Base-by-base conservation (phyloP, 2,888 invertebrate genomes). In the Drosophila mercatorum region DNA sequence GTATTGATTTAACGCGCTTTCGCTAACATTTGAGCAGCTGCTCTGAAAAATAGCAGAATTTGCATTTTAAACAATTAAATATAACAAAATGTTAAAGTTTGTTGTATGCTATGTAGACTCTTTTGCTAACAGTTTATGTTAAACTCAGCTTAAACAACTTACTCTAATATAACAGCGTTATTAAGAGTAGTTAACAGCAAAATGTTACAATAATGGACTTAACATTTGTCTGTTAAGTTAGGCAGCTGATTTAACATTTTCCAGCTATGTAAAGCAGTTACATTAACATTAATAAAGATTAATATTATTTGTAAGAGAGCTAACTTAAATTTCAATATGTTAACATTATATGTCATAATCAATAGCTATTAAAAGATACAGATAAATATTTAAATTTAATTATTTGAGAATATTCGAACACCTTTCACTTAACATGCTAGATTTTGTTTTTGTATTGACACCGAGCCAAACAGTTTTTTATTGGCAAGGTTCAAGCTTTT, bases 371-470 rank as follows among this genome's bases (percentile, higher is more conserved):
- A 10, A 53, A 26, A 38, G 4, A 53, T 10, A 7, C 41, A 11
- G 28, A 31, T 3, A 6, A 3, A 22, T 22, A 31, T 49, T 14
- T 5, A 6, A 14, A 5, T 40, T 40, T 31, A 41, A 17, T 40
- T 59, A 59, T 43, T 26, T 22, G 4, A 7, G 40, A 14, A 52
- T 31, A 38, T 8, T 12, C 14, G n/a, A 14, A 43, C 22, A 17
- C 55, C 47, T 56, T 55, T 51, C 70, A 43, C 64, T 63, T 38
- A 34, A 51, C 36, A 60, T 11, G 36, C 26, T 56, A 56, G 49
- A 68, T 14, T 31, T 59, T 49, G 38, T 36, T 38, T n/a, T 34
- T 34, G 40, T 11, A n/a, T 26, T 52, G 38, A 51, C 41, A 47
- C 34, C 28, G 40, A 47, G 46, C 40, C 17, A 47, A 60, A 63